A percentile compares a stretch with the other conserved stretches of the same genome.
phyloP scores from a whole-genome alignment of 1,140 invertebrate species.

The Acromyrmex heyeri region DNA sequence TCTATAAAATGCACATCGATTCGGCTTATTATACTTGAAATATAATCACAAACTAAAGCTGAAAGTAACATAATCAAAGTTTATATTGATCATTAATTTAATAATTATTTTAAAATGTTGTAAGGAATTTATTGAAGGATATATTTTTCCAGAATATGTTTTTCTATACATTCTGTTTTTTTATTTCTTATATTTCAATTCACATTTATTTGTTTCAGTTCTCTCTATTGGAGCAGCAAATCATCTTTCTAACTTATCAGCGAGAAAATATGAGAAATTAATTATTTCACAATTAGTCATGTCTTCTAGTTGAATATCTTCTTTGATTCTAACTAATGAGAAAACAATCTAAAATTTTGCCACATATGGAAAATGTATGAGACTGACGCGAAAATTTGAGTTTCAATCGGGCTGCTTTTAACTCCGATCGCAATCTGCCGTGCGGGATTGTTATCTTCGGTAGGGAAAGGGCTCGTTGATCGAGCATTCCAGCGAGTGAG shows the following conservation, averaged over 20 bases:
- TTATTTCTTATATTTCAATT: not conserved
- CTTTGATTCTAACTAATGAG: not conserved
- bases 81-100: no score
- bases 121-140: no score
- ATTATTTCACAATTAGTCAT: not conserved
- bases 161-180: not conserved
- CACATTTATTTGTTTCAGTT: not conserved
- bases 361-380: constrained; percentile 1
- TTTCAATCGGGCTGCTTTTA: constrained; percentile 56
- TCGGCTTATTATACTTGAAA: no score
- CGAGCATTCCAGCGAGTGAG: constrained; percentile 55
- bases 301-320: not conserved
- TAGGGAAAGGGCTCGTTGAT: constrained; percentile 68
- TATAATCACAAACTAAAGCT: no score
- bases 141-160: not conserved
- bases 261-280: not conserved
- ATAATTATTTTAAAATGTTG: no score
- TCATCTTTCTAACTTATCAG: not conserved
- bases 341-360: not conserved
- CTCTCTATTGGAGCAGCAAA: not conserved
- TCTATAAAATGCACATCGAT: no score
- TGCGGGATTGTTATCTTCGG: constrained; percentile 60
- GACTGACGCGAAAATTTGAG: constrained; percentile 28
- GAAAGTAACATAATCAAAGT: no score
- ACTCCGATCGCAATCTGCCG: not conserved